Base-by-base conservation (phyloP, 2,797 vertebrate species). In the Urocyon cinereoargenteus region DNA sequence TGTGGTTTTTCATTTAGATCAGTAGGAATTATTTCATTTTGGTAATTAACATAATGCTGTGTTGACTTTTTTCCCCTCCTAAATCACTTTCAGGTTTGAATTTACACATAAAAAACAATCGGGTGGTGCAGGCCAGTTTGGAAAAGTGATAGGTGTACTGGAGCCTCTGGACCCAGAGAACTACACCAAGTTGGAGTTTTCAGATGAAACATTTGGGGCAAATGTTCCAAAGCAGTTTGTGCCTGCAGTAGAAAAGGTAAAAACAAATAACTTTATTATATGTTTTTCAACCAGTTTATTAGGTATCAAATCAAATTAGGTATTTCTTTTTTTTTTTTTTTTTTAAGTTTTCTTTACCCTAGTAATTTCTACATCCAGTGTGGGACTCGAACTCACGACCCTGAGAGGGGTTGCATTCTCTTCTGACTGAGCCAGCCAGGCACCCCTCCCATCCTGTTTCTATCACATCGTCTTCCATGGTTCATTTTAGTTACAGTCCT, bases 221-320 rank as follows among this genome's bases (percentile, higher is more conserved):
- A 99, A 99, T 77, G 15, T 99, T 90, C 99, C 99, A 21, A 99
- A 99, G 96, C 99, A 99, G 96, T 99, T 99, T n/a, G 95, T 99
- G 3, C 99, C 99, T 0, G 99, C 99, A 61, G 94, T 99, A 34
- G 99, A 99, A 97, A 99, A 99, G 99, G 99, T 99, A 97, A 95
- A 12, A 70, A 73, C 15, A 15, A 21, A 83, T 57, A 70, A 13
- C 7, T 82, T 61, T 72, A n/a, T 24, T 70, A 4, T 15, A 12
- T 16, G 90, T 70, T 90, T 73, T 0, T 53, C 0, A 4, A 3
- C 79, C 9, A 87, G 86, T 16, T 36, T 57, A 6, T 57, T 68
- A 34, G 16, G 0, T 75, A 28, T 81, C 57, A n/a, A n/a, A 28
- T 96, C 34, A 70, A 45, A 45, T 1, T 45, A 45, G 40, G 40